Percentiles rank a stretch among this genome's conserved stretches.
phyloP scores from a whole-genome alignment of 1,140 invertebrate species.

The Oryzaephilus surinamensis region DNA sequence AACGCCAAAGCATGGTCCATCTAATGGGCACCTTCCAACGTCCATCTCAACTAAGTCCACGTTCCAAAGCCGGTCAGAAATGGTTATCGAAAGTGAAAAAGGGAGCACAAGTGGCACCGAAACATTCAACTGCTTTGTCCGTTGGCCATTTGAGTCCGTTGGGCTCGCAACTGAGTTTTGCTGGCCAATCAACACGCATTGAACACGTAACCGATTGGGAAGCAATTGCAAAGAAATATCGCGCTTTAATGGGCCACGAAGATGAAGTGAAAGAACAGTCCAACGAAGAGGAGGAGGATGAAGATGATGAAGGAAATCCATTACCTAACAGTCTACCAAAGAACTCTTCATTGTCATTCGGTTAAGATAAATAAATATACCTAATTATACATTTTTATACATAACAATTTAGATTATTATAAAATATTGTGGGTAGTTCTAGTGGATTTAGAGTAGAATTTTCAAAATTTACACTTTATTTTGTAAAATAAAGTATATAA shows the following conservation, averaged over 20 bases:
- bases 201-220: conserved; percentile 90
- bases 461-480: background rate
- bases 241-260: conserved; percentile 61
- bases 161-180: conserved; percentile 73
- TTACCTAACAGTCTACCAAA: conserved; percentile 22
- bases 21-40: conserved; percentile 68
- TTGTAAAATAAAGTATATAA: no score
- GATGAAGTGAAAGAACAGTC: conserved; percentile 45
- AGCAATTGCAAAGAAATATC: conserved; percentile 76
- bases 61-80: conserved; percentile 72
- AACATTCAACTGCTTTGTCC: conserved; percentile 66
- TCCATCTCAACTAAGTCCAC: conserved; percentile 56
- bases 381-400: conserved; percentile 11
- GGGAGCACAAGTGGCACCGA: conserved; percentile 60
- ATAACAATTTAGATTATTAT: background rate
- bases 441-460: conserved; percentile 3
- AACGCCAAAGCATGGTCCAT: conserved; percentile 68
- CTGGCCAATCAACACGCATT: conserved; percentile 54
- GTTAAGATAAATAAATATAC: conserved; percentile 7
- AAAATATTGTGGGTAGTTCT: conserved; percentile 5
- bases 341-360: no score
- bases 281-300: conserved; percentile 41
- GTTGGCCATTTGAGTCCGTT: conserved; percentile 66
- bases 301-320: conserved; percentile 36
- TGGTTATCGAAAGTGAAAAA: conserved; percentile 78